phyloP scores from a whole-genome alignment of 92 coral and sea anemone genomes.

The Galaxea fascicularis region DNA sequence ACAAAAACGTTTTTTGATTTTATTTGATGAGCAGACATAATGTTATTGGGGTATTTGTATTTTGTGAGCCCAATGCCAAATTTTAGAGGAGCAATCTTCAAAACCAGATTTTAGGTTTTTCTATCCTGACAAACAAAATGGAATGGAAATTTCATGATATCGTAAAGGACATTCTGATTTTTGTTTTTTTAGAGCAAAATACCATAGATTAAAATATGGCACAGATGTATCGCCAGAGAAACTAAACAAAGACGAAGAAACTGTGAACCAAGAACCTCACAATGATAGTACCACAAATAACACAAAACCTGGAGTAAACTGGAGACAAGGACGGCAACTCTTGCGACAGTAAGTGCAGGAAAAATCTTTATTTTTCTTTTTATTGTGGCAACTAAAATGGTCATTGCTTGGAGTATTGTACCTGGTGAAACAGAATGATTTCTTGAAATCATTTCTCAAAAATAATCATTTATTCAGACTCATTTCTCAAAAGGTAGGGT shows the following conservation, averaged over 20 bases:
- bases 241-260: slow-evolving; percentile 75
- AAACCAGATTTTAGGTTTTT: too few relatives aligned
- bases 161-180: not conserved
- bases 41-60: too few relatives aligned
- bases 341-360: slow-evolving; percentile 89
- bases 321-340: slow-evolving; percentile 96
- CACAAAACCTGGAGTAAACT: slow-evolving; percentile 86
- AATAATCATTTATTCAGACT: too few relatives aligned
- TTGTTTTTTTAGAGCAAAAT: slow-evolving; percentile 79
- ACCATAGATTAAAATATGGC: slow-evolving; percentile 96
- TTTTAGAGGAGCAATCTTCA: too few relatives aligned
- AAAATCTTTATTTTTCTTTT: not conserved
- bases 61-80: too few relatives aligned
- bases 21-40: too few relatives aligned
- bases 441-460: too few relatives aligned
- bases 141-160: too few relatives aligned
- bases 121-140: too few relatives aligned
- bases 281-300: slow-evolving; percentile 74
- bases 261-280: slow-evolving; percentile 62
- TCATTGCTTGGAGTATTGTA: too few relatives aligned
- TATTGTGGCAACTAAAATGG: not conserved
- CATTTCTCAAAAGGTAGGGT: not conserved
- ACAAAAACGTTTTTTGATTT: too few relatives aligned
- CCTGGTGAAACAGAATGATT: too few relatives aligned
- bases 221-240: slow-evolving; percentile 92